phyloP scores from a whole-genome alignment of 2,797 vertebrate genomes.

The Carapus acus region DNA sequence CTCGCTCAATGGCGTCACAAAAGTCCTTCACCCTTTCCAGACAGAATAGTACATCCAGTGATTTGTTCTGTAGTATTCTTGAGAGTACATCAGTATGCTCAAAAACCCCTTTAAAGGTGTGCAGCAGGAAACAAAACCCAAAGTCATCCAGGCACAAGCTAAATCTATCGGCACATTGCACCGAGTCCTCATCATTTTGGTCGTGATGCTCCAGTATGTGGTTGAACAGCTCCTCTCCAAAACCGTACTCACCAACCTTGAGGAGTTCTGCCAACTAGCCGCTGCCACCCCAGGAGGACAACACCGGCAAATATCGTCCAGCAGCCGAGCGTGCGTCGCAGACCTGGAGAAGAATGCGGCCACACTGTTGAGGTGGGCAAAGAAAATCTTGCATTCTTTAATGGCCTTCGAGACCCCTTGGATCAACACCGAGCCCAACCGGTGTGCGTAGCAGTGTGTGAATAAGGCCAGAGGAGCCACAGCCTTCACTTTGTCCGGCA shows the following conservation, averaged over 20 bases:
- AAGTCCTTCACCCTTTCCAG: slow-evolving; percentile 18
- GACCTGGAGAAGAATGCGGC: slow-evolving; percentile 33
- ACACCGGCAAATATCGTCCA: slow-evolving; percentile 15
- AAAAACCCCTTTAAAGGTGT: slow-evolving; percentile 19
- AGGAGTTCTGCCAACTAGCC: slow-evolving; percentile 13
- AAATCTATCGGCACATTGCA: slow-evolving; percentile 20
- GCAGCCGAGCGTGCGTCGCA: slow-evolving; percentile 1
- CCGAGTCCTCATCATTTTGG: slow-evolving; percentile 22
- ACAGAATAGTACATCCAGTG: slow-evolving; percentile 17
- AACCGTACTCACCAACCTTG: slow-evolving; percentile 7
- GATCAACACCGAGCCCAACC: slow-evolving; percentile 10
- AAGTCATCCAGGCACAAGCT: slow-evolving; percentile 20
- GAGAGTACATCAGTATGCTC: slow-evolving; percentile 22
- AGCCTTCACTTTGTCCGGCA: slow-evolving; percentile 35
- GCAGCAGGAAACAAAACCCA: slow-evolving; percentile 31
- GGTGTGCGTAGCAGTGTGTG: slow-evolving; percentile 19
- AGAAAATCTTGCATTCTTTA: slow-evolving; percentile 26
- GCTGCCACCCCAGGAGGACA: slow-evolving; percentile 11
- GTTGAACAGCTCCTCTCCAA: slow-evolving; percentile 27
- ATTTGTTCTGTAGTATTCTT: slow-evolving; percentile 13
- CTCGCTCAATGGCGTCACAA: slow-evolving; percentile 24
- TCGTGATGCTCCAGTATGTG: slow-evolving; percentile 30
- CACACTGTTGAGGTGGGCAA: slow-evolving; percentile 15
- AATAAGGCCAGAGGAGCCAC: slow-evolving; percentile 23
- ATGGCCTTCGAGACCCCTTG: slow-evolving; percentile 21